Evolutionary conservation across 2,888 invertebrate genomes (phyloP), one percentile per base, ranked within the genome.

Genomic region (Tortrix viridana): DNA sequence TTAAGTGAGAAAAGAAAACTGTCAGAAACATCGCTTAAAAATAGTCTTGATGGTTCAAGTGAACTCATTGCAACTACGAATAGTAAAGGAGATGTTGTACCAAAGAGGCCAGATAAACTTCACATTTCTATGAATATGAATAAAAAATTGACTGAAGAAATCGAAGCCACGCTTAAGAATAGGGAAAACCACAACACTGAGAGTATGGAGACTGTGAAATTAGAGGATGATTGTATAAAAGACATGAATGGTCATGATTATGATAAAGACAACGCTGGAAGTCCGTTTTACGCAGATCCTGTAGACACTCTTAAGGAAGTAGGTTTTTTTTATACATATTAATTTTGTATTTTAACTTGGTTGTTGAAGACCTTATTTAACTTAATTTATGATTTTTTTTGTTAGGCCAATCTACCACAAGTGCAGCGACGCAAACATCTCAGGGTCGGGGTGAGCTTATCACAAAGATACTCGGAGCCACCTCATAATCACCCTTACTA

Each of bases 281-380:
- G 97, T 81, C 97, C 97, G 1, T 97, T 97, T 78, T 97, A 97
- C 79, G 97, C 97, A 2, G 97, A 97, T 84, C 97, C 97, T 26
- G 97, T 97, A 12, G 97, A 97, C 87, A 95, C 97, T 23, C 92
- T 97, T 60, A 94, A 94, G 76, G 94, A 94, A 79, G 92, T 93
- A 78, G 74, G 80, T 75, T 14, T 6, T 26, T 1, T 1, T 32
- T 12, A n/a, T 37, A 50, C 14, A 4, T 5, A 32, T 18, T 12
- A 26, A 14, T n/a, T n/a, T n/a, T 22, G 4, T 23, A 7, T 49
- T 32, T 12, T 3, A 5, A 2, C 18, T 1, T 49, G 6, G 3
- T 19, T 49, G 5, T 12, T 18, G n/a, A 18, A 19, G 12, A 5
- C 26, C 5, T 5, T 12, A 32, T 12, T 1, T n/a, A 23, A 44